Percentiles rank a stretch among this genome's conserved stretches.
phyloP scores from a whole-genome alignment of 2,113 vertebrate species.

The Bothrops jararaca region DNA sequence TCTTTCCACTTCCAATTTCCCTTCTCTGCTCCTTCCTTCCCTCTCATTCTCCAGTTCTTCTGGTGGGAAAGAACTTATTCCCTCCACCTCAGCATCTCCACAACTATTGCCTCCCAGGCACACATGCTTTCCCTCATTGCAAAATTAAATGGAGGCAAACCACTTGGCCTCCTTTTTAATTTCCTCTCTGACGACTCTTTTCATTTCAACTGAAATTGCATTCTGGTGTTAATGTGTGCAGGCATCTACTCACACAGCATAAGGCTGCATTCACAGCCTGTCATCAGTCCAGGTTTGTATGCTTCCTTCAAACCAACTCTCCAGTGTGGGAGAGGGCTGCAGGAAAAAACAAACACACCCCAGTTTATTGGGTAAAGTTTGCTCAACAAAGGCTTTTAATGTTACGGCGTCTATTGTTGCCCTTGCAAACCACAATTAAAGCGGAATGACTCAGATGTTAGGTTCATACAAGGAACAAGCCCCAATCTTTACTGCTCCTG shows the following conservation, averaged over 20 bases:
- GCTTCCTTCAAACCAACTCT: background rate
- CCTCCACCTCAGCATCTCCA: background rate
- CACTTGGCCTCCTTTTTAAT: background rate
- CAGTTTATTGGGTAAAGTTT: background rate
- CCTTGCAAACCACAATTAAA: constrained; percentile 17
- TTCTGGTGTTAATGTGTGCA: background rate
- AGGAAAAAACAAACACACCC: background rate
- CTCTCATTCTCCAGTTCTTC: background rate
- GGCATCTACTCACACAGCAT: accelerated
- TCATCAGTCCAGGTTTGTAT: background rate
- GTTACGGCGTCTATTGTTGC: background rate
- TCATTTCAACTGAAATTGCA: background rate
- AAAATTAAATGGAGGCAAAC: background rate
- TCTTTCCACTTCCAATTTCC: background rate
- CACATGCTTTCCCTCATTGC: background rate
- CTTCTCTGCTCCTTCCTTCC: background rate
- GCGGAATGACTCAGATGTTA: background rate
- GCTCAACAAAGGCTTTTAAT: background rate
- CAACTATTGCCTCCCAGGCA: background rate
- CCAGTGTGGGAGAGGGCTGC: background rate
- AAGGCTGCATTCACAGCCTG: background rate
- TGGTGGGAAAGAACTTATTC: background rate
- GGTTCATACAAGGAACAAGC: constrained; percentile 4
- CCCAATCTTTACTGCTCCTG: background rate
- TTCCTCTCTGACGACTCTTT: constrained; percentile 15